Evolutionary conservation across 2,113 vertebrate species (phyloP), one percentile per base, ranked within the genome.

Genomic region (Gymnogyps californianus): DNA sequence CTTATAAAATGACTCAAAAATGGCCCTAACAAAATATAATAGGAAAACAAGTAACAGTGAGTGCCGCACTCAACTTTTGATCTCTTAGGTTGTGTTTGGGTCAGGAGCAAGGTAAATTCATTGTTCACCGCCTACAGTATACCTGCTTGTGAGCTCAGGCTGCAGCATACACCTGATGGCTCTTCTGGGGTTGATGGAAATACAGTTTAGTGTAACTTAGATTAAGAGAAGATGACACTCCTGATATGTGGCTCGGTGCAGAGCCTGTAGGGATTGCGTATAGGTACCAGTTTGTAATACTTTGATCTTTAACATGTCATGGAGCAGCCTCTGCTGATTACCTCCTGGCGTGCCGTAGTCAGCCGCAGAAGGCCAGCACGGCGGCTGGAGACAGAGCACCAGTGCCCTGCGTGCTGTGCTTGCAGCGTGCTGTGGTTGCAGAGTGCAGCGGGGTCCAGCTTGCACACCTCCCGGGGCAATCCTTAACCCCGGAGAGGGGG

Each of bases 301-400:
- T 85, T 65, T n/a, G 28, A 20, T 52, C 32, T 21, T 40, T 12
- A 75, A 46, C 28, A 9, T 12, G 3, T 6, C 14, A n/a, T 10
- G n/a, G 52, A 66, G 40, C 75, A 49, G 44, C 46, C 19, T 36
- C 21, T 44, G 62, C 32, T 75, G 40, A 4, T 69, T 28, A 13
- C 17, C 66, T 72, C 54, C 52, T 10, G 26, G 61, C 0, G 0
- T 40, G 75, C 42, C 0, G 0, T 9, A 20, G 44, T 11, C 20
- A n/a, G 78, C 18, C 0, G 8, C 36, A 19, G 54, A 26, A 54
- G 67, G 14, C 19, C 32, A 3, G 44, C 38, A 7, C 3, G 3
- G 31, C 1, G 6, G 38, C 52, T 9, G 12, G n/a, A 54, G 72
- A 6, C 8, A 3, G 40, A 58, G 44, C 59, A 12, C 32, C 25